phyloP scores from a whole-genome alignment of 2,113 vertebrate species.

The Apteryx owenii region DNA sequence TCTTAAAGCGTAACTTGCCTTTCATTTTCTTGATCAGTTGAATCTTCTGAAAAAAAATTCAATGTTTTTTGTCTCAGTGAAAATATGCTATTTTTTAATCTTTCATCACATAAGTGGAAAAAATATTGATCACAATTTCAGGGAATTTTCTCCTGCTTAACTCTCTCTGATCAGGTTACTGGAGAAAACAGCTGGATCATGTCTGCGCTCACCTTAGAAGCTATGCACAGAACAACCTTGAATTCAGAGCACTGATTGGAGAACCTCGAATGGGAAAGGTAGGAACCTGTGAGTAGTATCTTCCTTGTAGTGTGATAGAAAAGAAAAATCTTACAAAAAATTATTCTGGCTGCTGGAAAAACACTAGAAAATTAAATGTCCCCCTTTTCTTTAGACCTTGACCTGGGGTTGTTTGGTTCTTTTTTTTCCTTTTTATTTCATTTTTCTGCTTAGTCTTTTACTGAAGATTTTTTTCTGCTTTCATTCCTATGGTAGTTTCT shows the following conservation, averaged over 20 bases:
- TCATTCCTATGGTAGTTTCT: background rate
- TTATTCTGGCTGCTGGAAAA: background rate
- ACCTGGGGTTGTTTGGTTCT: background rate
- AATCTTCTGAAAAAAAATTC: background rate
- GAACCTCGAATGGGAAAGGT: conserved; percentile 95
- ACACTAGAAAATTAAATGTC: background rate
- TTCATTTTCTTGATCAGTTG: background rate
- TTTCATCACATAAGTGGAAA: background rate
- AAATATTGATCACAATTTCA: background rate
- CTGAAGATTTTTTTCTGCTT: background rate
- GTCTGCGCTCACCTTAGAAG: conserved; percentile 91
- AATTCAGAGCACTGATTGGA: conserved; percentile 90
- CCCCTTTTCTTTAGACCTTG: background rate
- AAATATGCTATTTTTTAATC: background rate
- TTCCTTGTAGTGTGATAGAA: background rate
- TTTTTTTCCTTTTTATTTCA: background rate
- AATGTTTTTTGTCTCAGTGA: background rate
- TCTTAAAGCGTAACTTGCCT: background rate
- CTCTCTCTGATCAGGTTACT: conserved; percentile 84
- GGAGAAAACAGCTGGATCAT: conserved; percentile 96
- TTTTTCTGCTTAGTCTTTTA: background rate
- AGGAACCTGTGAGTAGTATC: background rate
- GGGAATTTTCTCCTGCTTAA: background rate
- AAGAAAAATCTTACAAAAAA: background rate
- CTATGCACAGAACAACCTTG: conserved; percentile 89